Evolutionary conservation across 37 sponge, comb jelly and placozoan species (phyloP).

Genomic region (Axinella damicornis): DNA sequence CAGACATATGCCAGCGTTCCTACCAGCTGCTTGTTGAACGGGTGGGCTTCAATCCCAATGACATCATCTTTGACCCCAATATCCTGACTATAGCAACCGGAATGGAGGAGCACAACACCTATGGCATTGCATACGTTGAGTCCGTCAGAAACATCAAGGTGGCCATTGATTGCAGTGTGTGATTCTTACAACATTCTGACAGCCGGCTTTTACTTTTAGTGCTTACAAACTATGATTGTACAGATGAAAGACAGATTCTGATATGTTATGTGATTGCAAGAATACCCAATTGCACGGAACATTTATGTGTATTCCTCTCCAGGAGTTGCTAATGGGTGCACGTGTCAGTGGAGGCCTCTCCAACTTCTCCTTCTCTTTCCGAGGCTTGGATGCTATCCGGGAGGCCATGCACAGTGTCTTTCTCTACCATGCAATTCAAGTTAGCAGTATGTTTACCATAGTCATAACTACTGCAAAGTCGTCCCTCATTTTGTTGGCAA

Average conservation of each 20-base stretch:
- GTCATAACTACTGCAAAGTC: no score
- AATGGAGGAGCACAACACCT: conserved; percentile 94
- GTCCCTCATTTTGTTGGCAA: no score
- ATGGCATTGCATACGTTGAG: conserved; percentile 90
- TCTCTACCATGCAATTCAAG: conserved; percentile 96
- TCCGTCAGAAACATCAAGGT: conserved; percentile 89
- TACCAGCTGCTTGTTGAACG: conserved; percentile 85
- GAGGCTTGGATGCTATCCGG: conserved; percentile 89
- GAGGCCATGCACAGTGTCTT: conserved; percentile 99
- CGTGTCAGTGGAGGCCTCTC: conserved; percentile 95
- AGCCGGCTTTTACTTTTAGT: no score
- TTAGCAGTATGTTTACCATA: no score
- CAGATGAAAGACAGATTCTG: no score
- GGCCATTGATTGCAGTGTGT: neutral
- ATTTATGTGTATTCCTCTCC: neutral
- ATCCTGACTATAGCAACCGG: conserved; percentile 99
- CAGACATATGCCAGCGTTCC: conserved; percentile 89
- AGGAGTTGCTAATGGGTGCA: conserved; percentile 51
- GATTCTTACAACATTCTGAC: no score
- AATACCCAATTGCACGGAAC: no score
- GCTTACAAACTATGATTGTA: no score
- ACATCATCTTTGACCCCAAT: conserved; percentile 99
- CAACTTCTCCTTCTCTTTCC: conserved; percentile 97
- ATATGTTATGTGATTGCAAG: no score
- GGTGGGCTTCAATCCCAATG: conserved; percentile 94